phyloP scores from a whole-genome alignment of 2,888 invertebrate genomes.

The Flexamia atlantica region DNA sequence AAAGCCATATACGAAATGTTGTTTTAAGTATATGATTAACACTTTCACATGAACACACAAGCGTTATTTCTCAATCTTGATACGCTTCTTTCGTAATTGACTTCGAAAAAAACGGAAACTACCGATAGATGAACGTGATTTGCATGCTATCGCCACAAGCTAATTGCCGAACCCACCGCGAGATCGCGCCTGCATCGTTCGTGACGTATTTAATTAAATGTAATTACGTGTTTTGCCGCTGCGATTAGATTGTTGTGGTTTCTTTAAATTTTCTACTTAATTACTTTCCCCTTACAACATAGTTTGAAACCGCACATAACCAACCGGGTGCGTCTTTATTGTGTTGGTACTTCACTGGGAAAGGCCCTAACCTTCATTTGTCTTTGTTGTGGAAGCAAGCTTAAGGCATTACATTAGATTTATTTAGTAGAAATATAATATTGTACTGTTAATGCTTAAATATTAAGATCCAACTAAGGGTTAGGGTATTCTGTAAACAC shows the following conservation, averaged over 20 bases:
- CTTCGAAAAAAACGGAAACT: neutral
- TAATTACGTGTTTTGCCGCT: conserved; percentile 43
- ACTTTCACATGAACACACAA: no score
- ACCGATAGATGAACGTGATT: neutral
- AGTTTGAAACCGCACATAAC: neutral
- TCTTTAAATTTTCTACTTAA: conserved; percentile 30
- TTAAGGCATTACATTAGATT: no score
- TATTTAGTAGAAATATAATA: no score
- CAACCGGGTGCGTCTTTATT: neutral
- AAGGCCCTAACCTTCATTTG: no score
- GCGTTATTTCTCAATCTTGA: neutral
- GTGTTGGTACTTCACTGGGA: no score
- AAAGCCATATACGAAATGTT: no score
- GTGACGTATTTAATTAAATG: conserved; percentile 38
- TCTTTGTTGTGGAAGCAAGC: no score
- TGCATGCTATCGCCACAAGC: neutral
- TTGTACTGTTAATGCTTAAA: no score
- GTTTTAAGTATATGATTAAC: no score
- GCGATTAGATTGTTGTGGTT: conserved; percentile 17
- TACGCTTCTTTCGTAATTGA: neutral
- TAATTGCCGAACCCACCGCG: conserved; percentile 8
- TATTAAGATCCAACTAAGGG: no score
- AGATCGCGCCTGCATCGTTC: conserved; percentile 21
- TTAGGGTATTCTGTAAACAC: no score
- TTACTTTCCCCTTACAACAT: conserved; percentile 20